Conservation (phyloP, 2,797 vertebrate genomes). For the Falco concolor region DNA sequence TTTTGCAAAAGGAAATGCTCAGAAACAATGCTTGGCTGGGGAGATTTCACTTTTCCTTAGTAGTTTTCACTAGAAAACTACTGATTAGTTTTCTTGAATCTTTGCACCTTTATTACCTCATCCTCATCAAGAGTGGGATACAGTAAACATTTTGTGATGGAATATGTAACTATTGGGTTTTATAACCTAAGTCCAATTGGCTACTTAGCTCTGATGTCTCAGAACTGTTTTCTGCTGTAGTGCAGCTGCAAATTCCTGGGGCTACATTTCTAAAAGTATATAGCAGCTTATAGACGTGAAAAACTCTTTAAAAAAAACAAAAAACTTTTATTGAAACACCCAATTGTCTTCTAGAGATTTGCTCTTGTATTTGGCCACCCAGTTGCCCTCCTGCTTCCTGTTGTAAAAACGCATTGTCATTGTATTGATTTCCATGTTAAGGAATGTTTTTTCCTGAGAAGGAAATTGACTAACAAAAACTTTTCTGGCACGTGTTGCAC, state of each 20-base stretch:
- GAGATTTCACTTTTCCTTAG: not conserved
- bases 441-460: not conserved
- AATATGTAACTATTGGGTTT: not conserved
- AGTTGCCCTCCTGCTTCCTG: not conserved
- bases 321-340: accelerated
- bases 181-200: not conserved
- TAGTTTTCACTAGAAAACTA: too few relatives aligned
- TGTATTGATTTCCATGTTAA: not conserved
- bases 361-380: not conserved
- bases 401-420: not conserved
- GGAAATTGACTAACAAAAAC: not conserved
- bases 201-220: not conserved
- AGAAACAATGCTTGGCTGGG: not conserved
- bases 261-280: not conserved
- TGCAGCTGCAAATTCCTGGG: not conserved
- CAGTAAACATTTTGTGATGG: not conserved
- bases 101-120: not conserved
- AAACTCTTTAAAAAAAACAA: not conserved
- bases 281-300: not conserved
- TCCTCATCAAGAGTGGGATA: not conserved
- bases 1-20: not conserved
- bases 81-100: not conserved
- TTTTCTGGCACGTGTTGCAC: not conserved
- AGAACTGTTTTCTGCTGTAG: not conserved
- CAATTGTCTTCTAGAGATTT: not conserved